These are phyloP conservation scores for Sapajus apella DNA, from an alignment of 2,113 vertebrate genomes.

Conservation along the genomic window DNA sequence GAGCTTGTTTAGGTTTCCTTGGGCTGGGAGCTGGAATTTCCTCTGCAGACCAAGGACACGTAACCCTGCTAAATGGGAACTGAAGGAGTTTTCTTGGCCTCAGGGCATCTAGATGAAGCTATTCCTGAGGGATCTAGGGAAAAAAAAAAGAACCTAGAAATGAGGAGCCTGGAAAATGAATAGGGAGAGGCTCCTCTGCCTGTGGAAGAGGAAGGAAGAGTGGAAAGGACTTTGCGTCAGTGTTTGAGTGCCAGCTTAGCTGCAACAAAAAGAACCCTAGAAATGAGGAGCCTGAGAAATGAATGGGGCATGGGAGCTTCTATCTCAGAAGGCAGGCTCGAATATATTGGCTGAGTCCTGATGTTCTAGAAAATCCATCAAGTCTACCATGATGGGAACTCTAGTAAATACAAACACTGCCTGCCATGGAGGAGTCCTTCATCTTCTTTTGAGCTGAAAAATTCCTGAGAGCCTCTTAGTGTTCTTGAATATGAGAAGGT, in stretches of 20 bases:
- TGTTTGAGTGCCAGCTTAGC: too few relatives aligned
- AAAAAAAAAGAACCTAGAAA: neutral
- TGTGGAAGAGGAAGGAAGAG: too few relatives aligned
- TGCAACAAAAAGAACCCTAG: neutral
- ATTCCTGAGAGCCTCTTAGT: neutral
- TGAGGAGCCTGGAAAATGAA: too few relatives aligned
- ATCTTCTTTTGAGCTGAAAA: neutral
- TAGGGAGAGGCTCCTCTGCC: too few relatives aligned
- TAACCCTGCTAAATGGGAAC: neutral
- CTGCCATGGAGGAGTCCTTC: neutral
- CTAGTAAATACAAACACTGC: neutral
- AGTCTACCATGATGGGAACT: neutral
- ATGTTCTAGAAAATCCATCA: too few relatives aligned
- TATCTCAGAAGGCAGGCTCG: neutral
- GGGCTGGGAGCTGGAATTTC: neutral
- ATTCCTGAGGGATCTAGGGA: neutral
- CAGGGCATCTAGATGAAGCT: neutral
- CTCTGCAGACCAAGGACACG: neutral
- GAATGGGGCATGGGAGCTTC: neutral
- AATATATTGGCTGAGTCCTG: neutral
- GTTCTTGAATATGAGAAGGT: neutral
- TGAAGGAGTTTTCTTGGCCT: neutral
- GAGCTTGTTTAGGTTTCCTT: neutral
- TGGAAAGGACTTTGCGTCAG: too few relatives aligned
- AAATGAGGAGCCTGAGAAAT: neutral